Conservation (phyloP, 1,140 invertebrate species). For the Procambarus virginalis region DNA sequence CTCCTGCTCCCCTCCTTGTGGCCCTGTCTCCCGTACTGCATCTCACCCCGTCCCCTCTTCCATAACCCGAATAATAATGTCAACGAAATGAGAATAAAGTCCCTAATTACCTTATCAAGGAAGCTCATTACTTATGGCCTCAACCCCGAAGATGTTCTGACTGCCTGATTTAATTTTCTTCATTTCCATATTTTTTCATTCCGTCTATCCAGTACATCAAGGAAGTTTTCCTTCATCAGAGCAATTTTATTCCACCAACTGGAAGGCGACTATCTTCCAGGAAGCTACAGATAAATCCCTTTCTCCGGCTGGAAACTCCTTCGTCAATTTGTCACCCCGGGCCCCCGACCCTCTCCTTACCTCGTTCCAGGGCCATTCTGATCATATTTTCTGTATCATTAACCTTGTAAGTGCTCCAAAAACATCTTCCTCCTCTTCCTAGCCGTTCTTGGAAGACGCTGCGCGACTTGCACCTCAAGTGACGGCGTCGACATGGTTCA, state of each 20-base stretch:
- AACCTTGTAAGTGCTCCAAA: slow-evolving; percentile 54
- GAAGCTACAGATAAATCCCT: slow-evolving; percentile 35
- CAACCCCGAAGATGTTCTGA: background rate
- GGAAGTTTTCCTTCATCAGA: background rate
- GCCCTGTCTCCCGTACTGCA: background rate
- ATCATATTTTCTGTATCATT: slow-evolving; percentile 64
- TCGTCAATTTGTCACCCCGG: slow-evolving; percentile 57
- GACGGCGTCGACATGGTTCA: slow-evolving; percentile 31
- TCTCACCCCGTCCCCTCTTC: background rate
- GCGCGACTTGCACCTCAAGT: background rate
- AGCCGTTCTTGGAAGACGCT: background rate
- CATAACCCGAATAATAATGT: slow-evolving; percentile 6
- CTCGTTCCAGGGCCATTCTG: slow-evolving; percentile 54
- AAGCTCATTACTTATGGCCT: background rate
- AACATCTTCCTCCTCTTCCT: background rate
- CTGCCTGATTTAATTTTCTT: background rate
- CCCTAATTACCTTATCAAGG: slow-evolving; percentile 29
- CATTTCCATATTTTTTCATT: background rate
- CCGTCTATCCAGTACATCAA: background rate
- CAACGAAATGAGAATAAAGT: slow-evolving; percentile 34
- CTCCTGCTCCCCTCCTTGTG: background rate
- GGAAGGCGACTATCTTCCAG: background rate
- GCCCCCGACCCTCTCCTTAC: slow-evolving; percentile 13
- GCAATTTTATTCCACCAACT: background rate
- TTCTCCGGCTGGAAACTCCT: slow-evolving; percentile 24